Evolutionary conservation across 2,888 invertebrate genomes (phyloP).

Genomic region (Eueremaeus valkanovi): DNA sequence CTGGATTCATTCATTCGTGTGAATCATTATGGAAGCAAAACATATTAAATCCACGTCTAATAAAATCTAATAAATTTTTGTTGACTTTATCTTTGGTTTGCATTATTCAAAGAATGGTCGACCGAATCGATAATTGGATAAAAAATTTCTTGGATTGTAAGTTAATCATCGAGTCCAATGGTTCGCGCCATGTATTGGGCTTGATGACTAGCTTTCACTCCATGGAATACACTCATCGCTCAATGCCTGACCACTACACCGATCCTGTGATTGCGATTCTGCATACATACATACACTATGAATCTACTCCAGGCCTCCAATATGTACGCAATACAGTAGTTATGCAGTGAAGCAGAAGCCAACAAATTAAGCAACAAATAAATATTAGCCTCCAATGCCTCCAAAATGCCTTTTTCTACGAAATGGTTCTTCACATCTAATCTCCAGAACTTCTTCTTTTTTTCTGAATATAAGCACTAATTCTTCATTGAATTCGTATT

Average conservation of each 20-base stretch:
- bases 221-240: constrained; percentile 41
- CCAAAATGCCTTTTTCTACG: neutral
- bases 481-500: too few species aligned
- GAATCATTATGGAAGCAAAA: too few species aligned
- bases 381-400: neutral
- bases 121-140: neutral
- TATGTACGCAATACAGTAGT: neutral
- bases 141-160: constrained; percentile 45
- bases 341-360: neutral
- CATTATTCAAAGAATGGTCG: neutral
- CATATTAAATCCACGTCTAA: too few species aligned
- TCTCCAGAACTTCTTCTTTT: neutral
- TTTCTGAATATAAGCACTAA: neutral
- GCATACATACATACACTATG: constrained; percentile 1
- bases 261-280: too few species aligned
- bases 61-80: neutral
- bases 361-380: constrained; percentile 20
- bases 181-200: constrained; percentile 47
- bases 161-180: constrained; percentile 49
- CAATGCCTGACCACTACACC: too few species aligned
- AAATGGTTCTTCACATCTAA: neutral
- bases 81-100: neutral
- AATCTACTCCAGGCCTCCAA: neutral
- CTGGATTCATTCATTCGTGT: too few species aligned
- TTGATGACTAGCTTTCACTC: constrained; percentile 49